Evolutionary conservation across 2,888 invertebrate species (phyloP).

Genomic region (Gonocerus acuteangulatus): DNA sequence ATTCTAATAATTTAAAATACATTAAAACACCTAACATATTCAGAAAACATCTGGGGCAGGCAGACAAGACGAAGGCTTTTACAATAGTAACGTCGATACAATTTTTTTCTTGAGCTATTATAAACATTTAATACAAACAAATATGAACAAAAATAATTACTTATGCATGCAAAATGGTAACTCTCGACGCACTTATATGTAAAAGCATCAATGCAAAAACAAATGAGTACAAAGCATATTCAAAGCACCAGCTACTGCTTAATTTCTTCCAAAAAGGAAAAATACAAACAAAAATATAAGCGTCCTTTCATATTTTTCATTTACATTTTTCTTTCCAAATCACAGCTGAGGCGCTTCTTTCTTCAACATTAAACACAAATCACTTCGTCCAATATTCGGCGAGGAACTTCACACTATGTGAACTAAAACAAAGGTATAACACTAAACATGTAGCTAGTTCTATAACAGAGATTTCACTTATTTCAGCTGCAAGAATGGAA

Average conservation of each 20-base stretch:
- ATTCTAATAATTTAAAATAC: not conserved
- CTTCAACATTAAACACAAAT: not conserved
- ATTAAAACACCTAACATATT: not conserved
- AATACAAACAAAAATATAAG: conserved; percentile 11
- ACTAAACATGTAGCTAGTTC: too few relatives aligned
- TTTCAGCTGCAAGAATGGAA: too few relatives aligned
- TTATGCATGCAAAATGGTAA: conserved; percentile 16
- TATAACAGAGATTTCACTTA: too few relatives aligned
- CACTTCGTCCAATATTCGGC: too few relatives aligned
- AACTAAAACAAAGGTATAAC: too few relatives aligned
- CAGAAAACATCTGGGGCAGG: not conserved
- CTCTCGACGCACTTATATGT: conserved; percentile 8
- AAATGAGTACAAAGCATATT: conserved; percentile 12
- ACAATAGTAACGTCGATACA: conserved; percentile 9
- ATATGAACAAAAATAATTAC: conserved; percentile 4
- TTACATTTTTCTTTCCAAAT: not conserved
- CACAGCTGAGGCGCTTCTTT: conserved; percentile 15
- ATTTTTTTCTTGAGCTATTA: conserved; percentile 2
- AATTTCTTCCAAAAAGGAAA: not conserved
- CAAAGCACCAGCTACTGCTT: conserved; percentile 14
- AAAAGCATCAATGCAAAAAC: conserved; percentile 13
- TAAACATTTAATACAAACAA: conserved; percentile 1
- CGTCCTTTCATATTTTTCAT: conserved; percentile 1
- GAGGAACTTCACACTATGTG: too few relatives aligned
- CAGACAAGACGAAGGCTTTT: conserved; percentile 2